Evolutionary conservation across 2,113 vertebrate genomes (phyloP), one percentile per base, ranked within the genome.

Genomic region (Camarhynchus parvulus): DNA sequence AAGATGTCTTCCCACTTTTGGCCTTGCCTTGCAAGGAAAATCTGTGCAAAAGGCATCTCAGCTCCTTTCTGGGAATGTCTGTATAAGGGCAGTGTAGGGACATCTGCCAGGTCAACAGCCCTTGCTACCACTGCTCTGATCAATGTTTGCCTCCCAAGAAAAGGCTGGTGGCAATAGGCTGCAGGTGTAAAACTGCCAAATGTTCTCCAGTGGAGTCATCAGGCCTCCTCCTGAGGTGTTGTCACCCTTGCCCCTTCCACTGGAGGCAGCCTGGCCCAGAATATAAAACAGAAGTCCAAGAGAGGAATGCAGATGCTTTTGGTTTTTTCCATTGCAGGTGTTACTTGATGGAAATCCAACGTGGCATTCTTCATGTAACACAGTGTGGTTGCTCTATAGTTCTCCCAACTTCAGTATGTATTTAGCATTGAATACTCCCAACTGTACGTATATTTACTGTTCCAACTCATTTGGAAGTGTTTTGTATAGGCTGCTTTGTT

Each of bases 151-250:
- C 33, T 66, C 37, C 20, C 63, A 62, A 33, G 25, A 62, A 63
- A 82, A 61, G 23, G 33, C 39, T 52, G 37, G 13, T 56, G 25
- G 11, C 25, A 33, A 41, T 3, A 64, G 31, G 27, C 53, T 4
- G 3, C 31, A 46, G 27, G 6, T 31, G 6, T 61, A 69, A 53
- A 7, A 5, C 2, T 1, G 16, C 17, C 23, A 75, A 59, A 84
- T 13, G 16, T 22, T 55, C 35, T 67, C 22, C 70, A 53, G 18
- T 4, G 24, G 37, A 62, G 30, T 21, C 33, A 67, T 42, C 14
- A 46, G 22, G 15, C 14, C 37, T 6, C 4, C 14, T 31, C n/a
- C 17, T 30, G 1, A 72, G 24, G 1, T 1, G 1, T 19, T 76
- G 70, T 20, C 58, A 91, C 9, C 10, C 35, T 47, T 87, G 9